These are phyloP conservation scores for Chiloscyllium punctatum DNA, from an alignment of 2,797 vertebrate genomes.

Conservation along the genomic window DNA sequence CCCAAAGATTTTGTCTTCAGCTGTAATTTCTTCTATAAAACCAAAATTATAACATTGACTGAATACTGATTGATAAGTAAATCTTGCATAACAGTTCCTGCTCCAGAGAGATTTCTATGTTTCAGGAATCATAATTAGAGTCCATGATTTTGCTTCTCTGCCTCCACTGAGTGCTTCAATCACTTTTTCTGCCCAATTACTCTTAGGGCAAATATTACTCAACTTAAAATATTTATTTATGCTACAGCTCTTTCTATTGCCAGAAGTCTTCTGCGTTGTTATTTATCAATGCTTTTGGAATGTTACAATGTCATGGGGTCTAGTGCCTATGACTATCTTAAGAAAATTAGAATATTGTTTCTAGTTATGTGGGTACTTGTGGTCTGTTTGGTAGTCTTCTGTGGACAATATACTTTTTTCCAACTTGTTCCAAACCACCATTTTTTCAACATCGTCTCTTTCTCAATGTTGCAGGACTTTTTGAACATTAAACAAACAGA, in stretches of 20 bases:
- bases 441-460: not conserved
- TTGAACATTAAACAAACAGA: not conserved
- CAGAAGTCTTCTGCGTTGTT: not conserved
- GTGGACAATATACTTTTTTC: not conserved
- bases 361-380: not conserved
- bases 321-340: not conserved
- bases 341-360: not conserved
- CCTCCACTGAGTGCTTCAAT: not conserved
- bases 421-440: not conserved
- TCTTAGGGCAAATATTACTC: too few relatives aligned
- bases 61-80: not conserved
- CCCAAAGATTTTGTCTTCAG: not conserved
- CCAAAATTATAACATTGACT: not conserved
- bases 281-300: not conserved
- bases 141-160: not conserved
- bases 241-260: not conserved
- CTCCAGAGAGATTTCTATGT: not conserved
- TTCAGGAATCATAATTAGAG: not conserved
- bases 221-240: not conserved
- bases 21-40: not conserved
- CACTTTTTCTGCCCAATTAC: not conserved
- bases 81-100: not conserved
- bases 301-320: not conserved
- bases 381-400: not conserved
- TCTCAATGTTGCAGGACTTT: not conserved